Evolutionary conservation across 2,888 invertebrate genomes (phyloP), one percentile per base, ranked within the genome.

Genomic region (Nymphalis c-album): DNA sequence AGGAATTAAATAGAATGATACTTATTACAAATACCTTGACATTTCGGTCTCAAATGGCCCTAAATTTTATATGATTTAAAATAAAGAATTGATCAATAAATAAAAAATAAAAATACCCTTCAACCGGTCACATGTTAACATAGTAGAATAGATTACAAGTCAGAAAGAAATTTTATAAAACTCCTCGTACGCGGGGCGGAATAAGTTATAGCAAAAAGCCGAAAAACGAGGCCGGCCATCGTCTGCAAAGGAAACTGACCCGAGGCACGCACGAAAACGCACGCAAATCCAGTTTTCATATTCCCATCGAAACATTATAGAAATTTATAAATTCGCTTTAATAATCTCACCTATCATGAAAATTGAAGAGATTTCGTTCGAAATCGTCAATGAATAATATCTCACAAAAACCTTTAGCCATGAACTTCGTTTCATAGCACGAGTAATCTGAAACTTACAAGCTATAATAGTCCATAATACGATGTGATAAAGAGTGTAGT

Each of bases 171-270:
- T 65, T 71, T 65, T 63, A 55, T 51, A 65, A 67, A 70, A 59
- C 82, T 78, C 82, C 78, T 79, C 77, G 82, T 85, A 83, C 88
- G 88, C 85, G 87, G 88, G 87, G 86, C 80, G 74, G 76, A 86
- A 89, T 91, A 88, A 90, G 81, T 90, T 89, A 90, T 84, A 81
- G 85, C 76, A 85, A 86, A 84, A 86, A 85, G 84, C 80, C 82
- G 84, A 84, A 86, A 89, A 91, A 90, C 86, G 90, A 90, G 91
- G 91, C 83, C 90, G 83, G 78, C 81, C 79, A 40, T 57, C 76
- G 86, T 83, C 86, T 85, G 82, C 83, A 78, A 80, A 81, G 85
- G 88, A 85, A 91, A 92, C 90, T 88, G 88, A 82, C 85, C 76
- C 76, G 74, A 80, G 78, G 80, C 91, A 92, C 91, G 91, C 91